Conservation (phyloP, 37 sponge, comb jelly and placozoan genomes). For the Mnemiopsis leidyi region DNA sequence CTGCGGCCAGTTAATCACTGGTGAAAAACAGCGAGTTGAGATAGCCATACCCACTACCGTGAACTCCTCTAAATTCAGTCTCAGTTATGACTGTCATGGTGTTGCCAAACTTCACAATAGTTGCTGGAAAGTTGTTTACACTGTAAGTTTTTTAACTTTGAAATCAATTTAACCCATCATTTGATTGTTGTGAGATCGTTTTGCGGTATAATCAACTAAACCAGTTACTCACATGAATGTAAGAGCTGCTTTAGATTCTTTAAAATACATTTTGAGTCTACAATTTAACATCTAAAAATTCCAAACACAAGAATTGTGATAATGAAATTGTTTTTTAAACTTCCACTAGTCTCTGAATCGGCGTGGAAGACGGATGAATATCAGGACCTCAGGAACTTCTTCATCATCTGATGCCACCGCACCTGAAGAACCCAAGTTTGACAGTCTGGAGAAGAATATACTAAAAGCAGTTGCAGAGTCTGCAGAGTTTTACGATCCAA, state of each 20-base stretch:
- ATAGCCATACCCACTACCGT: neutral
- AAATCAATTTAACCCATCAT: no score
- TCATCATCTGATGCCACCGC: neutral
- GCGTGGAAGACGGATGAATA: neutral
- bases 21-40: neutral
- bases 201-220: no score
- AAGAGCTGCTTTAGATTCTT: no score
- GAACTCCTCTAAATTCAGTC: neutral
- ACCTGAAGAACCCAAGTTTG: neutral
- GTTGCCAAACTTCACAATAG: neutral
- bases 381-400: neutral
- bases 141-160: neutral
- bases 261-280: no score
- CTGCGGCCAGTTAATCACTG: neutral
- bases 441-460: neutral
- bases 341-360: neutral
- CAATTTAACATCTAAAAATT: no score
- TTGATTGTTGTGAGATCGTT: no score
- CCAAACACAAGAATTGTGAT: no score
- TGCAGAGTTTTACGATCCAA: conserved; percentile 21
- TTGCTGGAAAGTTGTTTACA: neutral
- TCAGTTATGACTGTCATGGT: neutral
- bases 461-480: neutral
- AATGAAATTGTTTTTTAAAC: no score
- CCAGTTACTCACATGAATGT: no score